Evolutionary conservation across 1,140 invertebrate species (phyloP).

Genomic region (Sipha flava): DNA sequence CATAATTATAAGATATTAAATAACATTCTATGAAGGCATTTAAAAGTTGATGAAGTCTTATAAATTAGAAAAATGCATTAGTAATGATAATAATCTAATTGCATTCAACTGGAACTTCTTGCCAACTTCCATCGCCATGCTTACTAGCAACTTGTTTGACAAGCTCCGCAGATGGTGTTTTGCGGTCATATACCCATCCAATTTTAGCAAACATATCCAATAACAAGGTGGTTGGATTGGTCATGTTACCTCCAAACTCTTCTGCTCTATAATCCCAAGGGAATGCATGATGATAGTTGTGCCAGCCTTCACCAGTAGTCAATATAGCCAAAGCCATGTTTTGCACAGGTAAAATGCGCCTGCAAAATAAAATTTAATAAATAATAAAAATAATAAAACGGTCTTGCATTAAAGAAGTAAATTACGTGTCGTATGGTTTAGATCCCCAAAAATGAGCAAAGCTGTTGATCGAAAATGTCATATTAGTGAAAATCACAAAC

Average conservation of each 20-base stretch:
- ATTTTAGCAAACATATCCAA: slow-evolving; percentile 49
- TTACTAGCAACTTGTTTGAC: slow-evolving; percentile 51
- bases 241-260: slow-evolving; percentile 59
- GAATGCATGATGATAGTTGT: slow-evolving; percentile 77
- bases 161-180: slow-evolving; percentile 55
- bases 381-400: slow-evolving; percentile 25
- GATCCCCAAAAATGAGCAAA: slow-evolving; percentile 56
- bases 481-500: slow-evolving; percentile 53
- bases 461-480: slow-evolving; percentile 63
- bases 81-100: slow-evolving; percentile 24
- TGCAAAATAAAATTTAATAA: slow-evolving; percentile 50
- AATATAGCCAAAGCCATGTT: slow-evolving; percentile 45
- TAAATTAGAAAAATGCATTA: slow-evolving; percentile 29
- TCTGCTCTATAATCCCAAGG: slow-evolving; percentile 72
- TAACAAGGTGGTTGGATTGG: slow-evolving; percentile 67
- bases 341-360: slow-evolving; percentile 53
- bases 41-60: slow-evolving; percentile 28
- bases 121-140: slow-evolving; percentile 53
- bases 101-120: slow-evolving; percentile 37
- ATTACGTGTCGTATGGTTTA: slow-evolving; percentile 56
- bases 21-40: slow-evolving; percentile 32
- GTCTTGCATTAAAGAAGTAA: slow-evolving; percentile 31
- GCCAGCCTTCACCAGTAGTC: slow-evolving; percentile 54
- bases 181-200: slow-evolving; percentile 55
- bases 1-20: slow-evolving; percentile 23